Conservation (phyloP, 2,888 invertebrate species). For the Oligia strigilis region DNA sequence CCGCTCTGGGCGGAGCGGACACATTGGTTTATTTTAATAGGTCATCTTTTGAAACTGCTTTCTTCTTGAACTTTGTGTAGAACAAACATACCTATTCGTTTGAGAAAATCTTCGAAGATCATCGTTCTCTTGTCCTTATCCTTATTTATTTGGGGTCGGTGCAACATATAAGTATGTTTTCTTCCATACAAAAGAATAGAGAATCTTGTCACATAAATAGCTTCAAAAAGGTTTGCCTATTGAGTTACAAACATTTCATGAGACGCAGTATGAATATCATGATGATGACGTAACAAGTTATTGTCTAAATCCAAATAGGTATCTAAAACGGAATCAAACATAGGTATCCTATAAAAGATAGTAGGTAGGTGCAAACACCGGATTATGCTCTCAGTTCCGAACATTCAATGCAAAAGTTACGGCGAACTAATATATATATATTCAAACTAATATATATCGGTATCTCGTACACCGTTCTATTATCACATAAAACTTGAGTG, state of each 20-base stretch:
- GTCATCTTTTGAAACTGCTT: background rate
- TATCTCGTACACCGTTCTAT: slow-evolving; percentile 22
- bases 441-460: slow-evolving; percentile 56
- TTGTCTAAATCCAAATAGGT: background rate
- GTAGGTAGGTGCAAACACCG: slow-evolving; percentile 23
- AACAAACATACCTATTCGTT: background rate
- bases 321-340: background rate
- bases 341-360: background rate
- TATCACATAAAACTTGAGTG: slow-evolving; percentile 56
- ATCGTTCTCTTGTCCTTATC: background rate
- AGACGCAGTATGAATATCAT: background rate
- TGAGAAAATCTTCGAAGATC: background rate
- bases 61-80: background rate
- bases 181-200: background rate
- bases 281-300: too few relatives aligned
- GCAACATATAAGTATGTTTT: background rate
- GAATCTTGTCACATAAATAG: background rate
- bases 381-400: slow-evolving; percentile 26
- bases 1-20: too few relatives aligned
- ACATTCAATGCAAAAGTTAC: slow-evolving; percentile 46
- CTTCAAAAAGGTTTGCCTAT: background rate
- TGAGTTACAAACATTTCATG: background rate
- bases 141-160: background rate
- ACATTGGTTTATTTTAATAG: background rate
- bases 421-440: slow-evolving; percentile 57